These are phyloP conservation scores for Antechinus flavipes DNA, from an alignment of 2,113 vertebrate species.

Conservation along the genomic window DNA sequence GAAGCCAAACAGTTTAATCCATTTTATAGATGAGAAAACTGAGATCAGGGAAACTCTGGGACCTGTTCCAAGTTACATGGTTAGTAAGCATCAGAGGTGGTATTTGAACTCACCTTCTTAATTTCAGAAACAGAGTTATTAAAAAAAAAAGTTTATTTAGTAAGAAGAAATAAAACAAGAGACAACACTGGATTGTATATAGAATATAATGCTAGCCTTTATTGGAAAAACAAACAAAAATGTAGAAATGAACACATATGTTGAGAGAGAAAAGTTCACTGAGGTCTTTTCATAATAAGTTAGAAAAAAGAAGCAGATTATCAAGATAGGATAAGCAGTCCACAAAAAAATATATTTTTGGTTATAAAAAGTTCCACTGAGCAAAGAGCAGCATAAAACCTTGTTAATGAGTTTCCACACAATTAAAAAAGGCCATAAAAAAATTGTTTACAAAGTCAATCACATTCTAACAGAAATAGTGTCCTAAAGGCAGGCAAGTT, in stretches of 20 bases:
- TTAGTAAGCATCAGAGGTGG: background rate
- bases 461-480: constrained; percentile 20
- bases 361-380: constrained; percentile 54
- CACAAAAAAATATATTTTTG: constrained; percentile 36
- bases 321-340: constrained; percentile 41
- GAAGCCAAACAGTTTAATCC: background rate
- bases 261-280: background rate
- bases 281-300: constrained; percentile 28
- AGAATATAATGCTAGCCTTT: constrained; percentile 55
- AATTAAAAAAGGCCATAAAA: constrained; percentile 54
- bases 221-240: constrained; percentile 33
- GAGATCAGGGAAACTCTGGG: background rate
- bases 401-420: background rate
- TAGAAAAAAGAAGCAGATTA: constrained; percentile 43
- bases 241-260: background rate
- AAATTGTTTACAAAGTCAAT: constrained; percentile 48
- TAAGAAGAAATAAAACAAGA: constrained; percentile 23
- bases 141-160: background rate
- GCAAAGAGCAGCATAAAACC: constrained; percentile 49
- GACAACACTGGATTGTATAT: constrained; percentile 37
- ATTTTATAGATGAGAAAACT: background rate
- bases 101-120: background rate
- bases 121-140: background rate
- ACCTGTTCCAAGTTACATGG: background rate
- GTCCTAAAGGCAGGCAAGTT: constrained; percentile 15